Evolutionary conservation across 2,888 invertebrate species (phyloP), one percentile per base, ranked within the genome.

Genomic region (Graphium colonna): DNA sequence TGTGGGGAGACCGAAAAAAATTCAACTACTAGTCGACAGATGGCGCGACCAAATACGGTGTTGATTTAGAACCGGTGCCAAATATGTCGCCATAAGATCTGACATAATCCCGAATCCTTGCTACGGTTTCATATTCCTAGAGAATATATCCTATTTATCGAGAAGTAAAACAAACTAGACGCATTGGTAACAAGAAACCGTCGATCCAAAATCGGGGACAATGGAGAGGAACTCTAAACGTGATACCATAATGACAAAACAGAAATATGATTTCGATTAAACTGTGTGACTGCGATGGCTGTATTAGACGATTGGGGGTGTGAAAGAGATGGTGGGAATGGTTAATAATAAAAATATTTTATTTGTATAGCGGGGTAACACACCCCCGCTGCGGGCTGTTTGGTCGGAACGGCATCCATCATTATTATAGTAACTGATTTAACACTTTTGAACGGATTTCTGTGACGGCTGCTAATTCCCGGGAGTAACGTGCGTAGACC

Each of bases 181-280:
- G 77, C 79, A 79, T 81, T 81, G 70, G 86, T 82, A 88, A 89
- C 81, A 79, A 87, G 89, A 89, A 85, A 85, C 86, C 85, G 70
- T 67, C 78, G 79, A 82, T 76, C 79, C 77, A 65, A 77, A 82
- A 79, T 74, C 68, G 71, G 75, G 82, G 76, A 88, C 88, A 89
- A 89, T 84, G 73, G 87, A 85, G 80, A 83, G 82, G 85, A 84
- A 84, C 84, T 83, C 76, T 81, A 76, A 87, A 89, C 78, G 84
- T 75, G 87, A 87, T 86, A 84, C 85, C 76, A 87, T 88, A 89
- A 89, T 89, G 88, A 89, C 89, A 87, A 88, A 87, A 88, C 86
- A 88, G 88, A 89, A 89, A 89, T 88, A 87, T 88, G 82, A 87
- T 89, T 87, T 87, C 88, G 89, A 89, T 88, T 86, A 85, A 85